Conservation (phyloP, 30 jellyfish, hydroid and myxozoan species). For the Aurelia sp. region DNA sequence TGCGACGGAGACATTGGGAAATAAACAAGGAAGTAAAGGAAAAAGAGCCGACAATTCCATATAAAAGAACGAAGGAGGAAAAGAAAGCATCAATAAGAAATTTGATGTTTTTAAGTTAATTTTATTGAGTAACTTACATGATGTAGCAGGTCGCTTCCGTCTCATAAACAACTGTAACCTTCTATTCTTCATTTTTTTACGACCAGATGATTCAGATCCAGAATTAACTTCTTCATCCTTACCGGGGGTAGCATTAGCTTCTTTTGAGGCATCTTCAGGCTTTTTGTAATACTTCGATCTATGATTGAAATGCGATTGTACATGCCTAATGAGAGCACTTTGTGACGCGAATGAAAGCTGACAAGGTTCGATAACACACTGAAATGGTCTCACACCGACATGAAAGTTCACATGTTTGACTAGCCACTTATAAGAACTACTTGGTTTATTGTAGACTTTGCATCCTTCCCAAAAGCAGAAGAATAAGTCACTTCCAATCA, state of each 20-base stretch:
- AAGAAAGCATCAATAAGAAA: too few species aligned
- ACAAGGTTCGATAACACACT: conserved; percentile 88
- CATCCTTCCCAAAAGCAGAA: conserved; percentile 92
- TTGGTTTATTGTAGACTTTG: conserved; percentile 83
- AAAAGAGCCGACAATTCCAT: too few species aligned
- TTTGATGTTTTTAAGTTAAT: too few species aligned
- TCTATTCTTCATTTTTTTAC: conserved; percentile 21
- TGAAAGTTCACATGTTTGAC: conserved; percentile 85
- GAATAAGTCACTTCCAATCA: conserved; percentile 75
- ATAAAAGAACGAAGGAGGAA: too few species aligned
- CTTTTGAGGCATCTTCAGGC: conserved; percentile 12
- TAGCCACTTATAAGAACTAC: conserved; percentile 90
- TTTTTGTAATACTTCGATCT: conserved; percentile 52
- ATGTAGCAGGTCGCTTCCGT: conserved; percentile 21
- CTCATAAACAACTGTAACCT: conserved; percentile 27
- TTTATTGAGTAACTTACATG: conserved; percentile 10
- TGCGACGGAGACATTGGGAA: too few species aligned
- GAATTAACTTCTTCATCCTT: conserved; percentile 33
- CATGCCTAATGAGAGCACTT: conserved; percentile 90
- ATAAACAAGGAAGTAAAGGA: too few species aligned
- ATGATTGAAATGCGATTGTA: conserved; percentile 90
- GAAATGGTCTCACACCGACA: conserved; percentile 84
- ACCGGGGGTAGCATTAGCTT: conserved; percentile 14
- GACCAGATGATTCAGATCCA: conserved; percentile 31
- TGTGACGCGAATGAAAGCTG: conserved; percentile 87